phyloP scores from a whole-genome alignment of 2,888 invertebrate species.

The Tetropium fuscum region DNA sequence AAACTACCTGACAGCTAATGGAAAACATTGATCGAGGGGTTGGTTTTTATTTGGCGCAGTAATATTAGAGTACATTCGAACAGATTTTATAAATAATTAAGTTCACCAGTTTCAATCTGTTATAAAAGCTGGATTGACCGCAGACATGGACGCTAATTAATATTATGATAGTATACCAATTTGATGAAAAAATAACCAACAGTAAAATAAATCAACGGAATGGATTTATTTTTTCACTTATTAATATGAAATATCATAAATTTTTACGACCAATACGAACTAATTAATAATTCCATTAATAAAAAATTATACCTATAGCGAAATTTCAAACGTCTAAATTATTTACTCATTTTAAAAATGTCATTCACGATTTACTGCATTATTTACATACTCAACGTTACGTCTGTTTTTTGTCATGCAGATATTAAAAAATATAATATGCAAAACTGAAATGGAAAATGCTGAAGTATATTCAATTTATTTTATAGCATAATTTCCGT shows the following conservation, averaged over 20 bases:
- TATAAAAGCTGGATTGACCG: slow-evolving; percentile 44
- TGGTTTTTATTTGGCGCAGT: slow-evolving; percentile 47
- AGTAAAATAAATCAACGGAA: slow-evolving; percentile 27
- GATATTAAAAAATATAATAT: background rate
- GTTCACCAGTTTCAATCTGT: slow-evolving; percentile 47
- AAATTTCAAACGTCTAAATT: slow-evolving; percentile 17
- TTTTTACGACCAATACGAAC: slow-evolving; percentile 45
- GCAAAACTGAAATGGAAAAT: background rate
- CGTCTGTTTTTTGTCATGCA: background rate
- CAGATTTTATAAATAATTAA: slow-evolving; percentile 50
- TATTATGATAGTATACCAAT: slow-evolving; percentile 41
- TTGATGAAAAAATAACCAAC: slow-evolving; percentile 36
- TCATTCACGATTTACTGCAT: slow-evolving; percentile 15
- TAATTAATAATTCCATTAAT: slow-evolving; percentile 50
- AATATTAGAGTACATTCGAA: slow-evolving; percentile 42
- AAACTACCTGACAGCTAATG: slow-evolving; percentile 46
- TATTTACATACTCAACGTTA: background rate
- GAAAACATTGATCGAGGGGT: slow-evolving; percentile 47
- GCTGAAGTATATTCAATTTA: no score
- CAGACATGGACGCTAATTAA: slow-evolving; percentile 46
- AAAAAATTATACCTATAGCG: slow-evolving; percentile 41
- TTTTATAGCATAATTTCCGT: no score
- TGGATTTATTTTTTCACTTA: slow-evolving; percentile 22
- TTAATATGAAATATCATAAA: slow-evolving; percentile 40
- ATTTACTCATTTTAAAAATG: slow-evolving; percentile 24